Conservation (phyloP, 1,140 invertebrate genomes). For the Sesamia nonagrioides region DNA sequence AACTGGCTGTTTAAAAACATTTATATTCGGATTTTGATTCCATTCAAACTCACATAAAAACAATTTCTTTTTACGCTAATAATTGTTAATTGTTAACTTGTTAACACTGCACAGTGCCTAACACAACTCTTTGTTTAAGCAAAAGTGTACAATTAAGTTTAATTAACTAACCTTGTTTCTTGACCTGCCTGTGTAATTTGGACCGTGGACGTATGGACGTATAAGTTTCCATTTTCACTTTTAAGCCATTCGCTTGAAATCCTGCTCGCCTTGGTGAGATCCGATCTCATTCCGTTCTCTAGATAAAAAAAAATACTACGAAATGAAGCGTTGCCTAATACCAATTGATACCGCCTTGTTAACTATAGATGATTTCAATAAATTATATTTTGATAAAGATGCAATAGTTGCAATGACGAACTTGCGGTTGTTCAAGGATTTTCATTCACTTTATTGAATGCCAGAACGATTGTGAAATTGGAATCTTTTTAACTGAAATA, state of each 20-base stretch:
- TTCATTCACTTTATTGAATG: constrained; percentile 37
- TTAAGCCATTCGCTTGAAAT: constrained; percentile 24
- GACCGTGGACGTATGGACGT: background rate
- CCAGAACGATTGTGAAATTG: background rate
- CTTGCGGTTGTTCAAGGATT: constrained; percentile 29
- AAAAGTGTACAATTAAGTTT: constrained; percentile 34
- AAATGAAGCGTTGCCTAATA: constrained; percentile 18
- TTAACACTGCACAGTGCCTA: constrained; percentile 23
- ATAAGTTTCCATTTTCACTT: constrained; percentile 33
- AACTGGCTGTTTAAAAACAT: background rate
- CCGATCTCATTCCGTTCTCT: constrained; percentile 32
- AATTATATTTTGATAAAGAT: constrained; percentile 33
- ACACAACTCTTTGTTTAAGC: background rate
- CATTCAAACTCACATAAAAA: constrained; percentile 6
- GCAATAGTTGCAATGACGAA: constrained; percentile 25
- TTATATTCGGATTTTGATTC: background rate
- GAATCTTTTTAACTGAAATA: constrained; percentile 17
- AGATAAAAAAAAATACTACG: constrained; percentile 25
- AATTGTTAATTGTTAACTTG: constrained; percentile 6
- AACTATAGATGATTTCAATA: constrained; percentile 24
- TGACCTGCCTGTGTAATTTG: constrained; percentile 17
- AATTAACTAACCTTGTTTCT: constrained; percentile 24
- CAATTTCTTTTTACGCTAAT: constrained; percentile 16
- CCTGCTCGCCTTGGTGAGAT: constrained; percentile 30
- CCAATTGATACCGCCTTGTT: constrained; percentile 23